These are phyloP conservation scores for Hemibagrus guttatus DNA, from an alignment of 2,797 vertebrate genomes.

Conservation along the genomic window DNA sequence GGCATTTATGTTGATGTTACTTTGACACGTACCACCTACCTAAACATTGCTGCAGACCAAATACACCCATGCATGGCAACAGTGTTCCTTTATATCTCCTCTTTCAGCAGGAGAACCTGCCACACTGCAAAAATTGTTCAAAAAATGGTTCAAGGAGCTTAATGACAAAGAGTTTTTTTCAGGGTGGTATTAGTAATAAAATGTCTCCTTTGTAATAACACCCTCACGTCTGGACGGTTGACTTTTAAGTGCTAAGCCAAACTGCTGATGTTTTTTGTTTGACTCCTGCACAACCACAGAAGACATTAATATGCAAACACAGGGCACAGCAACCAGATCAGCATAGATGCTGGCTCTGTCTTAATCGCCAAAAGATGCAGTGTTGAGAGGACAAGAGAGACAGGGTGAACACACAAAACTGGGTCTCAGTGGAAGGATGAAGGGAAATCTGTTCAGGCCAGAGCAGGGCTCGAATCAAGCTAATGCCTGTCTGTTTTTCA, in stretches of 20 bases:
- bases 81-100: too few relatives aligned
- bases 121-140: too few relatives aligned
- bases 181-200: not conserved
- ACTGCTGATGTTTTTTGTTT: not conserved
- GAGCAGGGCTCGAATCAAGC: not conserved
- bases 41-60: too few relatives aligned
- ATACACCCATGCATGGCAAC: too few relatives aligned
- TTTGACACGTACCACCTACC: too few relatives aligned
- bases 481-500: constrained; percentile 25
- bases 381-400: constrained; percentile 16
- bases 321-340: constrained; percentile 7
- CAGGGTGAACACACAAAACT: not conserved
- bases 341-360: not conserved
- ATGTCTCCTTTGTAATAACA: not conserved
- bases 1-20: too few relatives aligned
- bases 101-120: too few relatives aligned
- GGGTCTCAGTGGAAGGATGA: constrained; percentile 16
- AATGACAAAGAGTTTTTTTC: not conserved
- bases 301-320: constrained; percentile 10
- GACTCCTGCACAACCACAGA: not conserved
- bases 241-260: not conserved
- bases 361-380: constrained; percentile 30
- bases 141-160: too few relatives aligned
- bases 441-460: constrained; percentile 32
- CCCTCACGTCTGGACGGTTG: not conserved